Conservation (phyloP, 2,888 invertebrate genomes). For the Danaus chrysippus region DNA sequence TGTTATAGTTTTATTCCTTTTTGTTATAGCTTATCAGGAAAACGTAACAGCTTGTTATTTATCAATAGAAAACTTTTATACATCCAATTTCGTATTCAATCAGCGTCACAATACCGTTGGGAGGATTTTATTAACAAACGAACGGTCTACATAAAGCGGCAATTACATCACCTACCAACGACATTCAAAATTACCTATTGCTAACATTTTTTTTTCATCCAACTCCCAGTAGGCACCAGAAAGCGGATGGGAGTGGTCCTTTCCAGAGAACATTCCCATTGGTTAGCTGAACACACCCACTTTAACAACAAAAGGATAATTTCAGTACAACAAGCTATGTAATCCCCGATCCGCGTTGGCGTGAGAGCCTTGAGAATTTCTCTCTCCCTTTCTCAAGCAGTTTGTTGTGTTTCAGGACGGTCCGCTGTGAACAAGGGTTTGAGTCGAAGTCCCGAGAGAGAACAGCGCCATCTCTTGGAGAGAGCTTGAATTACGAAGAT, state of each 20-base stretch:
- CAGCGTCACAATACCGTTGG: constrained; percentile 39
- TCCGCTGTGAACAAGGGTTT: constrained; percentile 62
- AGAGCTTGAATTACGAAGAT: constrained; percentile 42
- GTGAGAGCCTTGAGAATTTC: constrained; percentile 71
- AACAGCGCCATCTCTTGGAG: constrained; percentile 53
- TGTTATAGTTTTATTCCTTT: no score
- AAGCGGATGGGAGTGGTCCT: constrained; percentile 69
- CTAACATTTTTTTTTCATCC: constrained; percentile 64
- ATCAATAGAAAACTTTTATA: constrained; percentile 26
- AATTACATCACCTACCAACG: constrained; percentile 69
- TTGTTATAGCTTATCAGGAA: no score
- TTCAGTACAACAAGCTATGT: constrained; percentile 38
- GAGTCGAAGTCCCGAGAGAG: constrained; percentile 53
- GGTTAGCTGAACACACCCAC: constrained; percentile 64
- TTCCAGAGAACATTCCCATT: constrained; percentile 60
- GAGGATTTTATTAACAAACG: constrained; percentile 39
- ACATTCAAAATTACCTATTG: constrained; percentile 73
- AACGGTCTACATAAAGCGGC: constrained; percentile 58
- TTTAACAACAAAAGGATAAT: constrained; percentile 60
- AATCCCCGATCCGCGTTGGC: constrained; percentile 50
- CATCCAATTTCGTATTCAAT: constrained; percentile 43
- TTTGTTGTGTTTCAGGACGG: constrained; percentile 68
- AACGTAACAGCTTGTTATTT: no score
- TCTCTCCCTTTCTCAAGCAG: constrained; percentile 71
- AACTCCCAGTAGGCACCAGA: constrained; percentile 76